A percentile compares a stretch with the other conserved stretches of the same genome.
These are phyloP conservation scores for Arenaria interpres DNA, from an alignment of 2,113 vertebrate genomes.

Conservation along the genomic window DNA sequence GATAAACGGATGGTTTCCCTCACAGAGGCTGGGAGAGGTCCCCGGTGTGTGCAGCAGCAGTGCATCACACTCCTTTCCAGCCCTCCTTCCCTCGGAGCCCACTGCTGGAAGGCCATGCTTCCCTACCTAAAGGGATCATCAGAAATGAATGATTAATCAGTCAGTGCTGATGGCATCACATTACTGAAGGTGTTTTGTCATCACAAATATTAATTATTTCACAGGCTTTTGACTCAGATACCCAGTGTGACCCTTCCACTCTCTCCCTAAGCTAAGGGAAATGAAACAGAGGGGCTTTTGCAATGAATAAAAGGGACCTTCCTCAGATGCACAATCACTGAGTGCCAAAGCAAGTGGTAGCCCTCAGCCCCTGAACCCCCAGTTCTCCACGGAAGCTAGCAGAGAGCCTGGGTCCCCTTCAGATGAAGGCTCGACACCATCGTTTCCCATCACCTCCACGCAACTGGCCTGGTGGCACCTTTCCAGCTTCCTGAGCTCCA, in stretches of 20 bases:
- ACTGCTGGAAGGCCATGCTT: neutral
- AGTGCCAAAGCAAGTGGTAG: neutral
- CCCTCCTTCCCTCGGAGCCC: neutral
- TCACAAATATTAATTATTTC: neutral
- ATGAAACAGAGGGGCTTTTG: neutral
- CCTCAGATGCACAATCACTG: rapidly evolving
- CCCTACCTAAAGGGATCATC: neutral
- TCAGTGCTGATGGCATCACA: neutral
- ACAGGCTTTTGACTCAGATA: neutral
- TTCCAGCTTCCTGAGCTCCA: neutral
- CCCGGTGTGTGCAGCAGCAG: neutral
- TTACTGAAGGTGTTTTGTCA: neutral
- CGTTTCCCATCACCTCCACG: neutral
- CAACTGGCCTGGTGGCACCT: neutral
- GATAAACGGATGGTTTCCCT: neutral
- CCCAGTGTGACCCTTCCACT: neutral
- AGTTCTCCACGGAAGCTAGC: neutral
- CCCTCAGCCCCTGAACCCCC: neutral
- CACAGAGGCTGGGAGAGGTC: neutral
- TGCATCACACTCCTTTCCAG: neutral
- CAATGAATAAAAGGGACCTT: neutral
- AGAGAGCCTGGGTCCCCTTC: neutral
- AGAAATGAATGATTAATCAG: neutral
- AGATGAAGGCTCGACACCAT: neutral
- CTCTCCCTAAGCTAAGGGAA: neutral